Conservation (phyloP, 2,797 vertebrate species). For the Karalla daura region DNA sequence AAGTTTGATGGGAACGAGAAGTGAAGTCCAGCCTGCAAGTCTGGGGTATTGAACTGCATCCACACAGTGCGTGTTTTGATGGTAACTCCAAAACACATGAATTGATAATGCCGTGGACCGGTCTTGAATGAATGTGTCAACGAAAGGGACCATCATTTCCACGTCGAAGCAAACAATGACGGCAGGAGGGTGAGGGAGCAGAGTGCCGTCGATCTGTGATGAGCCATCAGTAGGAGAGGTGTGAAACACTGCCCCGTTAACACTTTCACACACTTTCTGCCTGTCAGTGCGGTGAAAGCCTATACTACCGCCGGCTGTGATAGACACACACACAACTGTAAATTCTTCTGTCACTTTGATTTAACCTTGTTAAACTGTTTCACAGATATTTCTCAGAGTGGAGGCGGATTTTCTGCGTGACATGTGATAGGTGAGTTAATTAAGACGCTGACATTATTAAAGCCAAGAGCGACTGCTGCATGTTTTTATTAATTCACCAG, state of each 20-base stretch:
- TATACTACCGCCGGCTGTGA: conserved; percentile 38
- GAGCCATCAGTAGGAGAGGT: conserved; percentile 46
- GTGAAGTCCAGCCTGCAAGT: conserved; percentile 45
- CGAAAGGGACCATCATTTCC: conserved; percentile 19
- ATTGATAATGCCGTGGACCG: conserved; percentile 25
- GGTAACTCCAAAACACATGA: conserved; percentile 37
- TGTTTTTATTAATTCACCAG: conserved; percentile 78
- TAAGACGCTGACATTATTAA: conserved; percentile 80
- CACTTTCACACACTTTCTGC: conserved; percentile 63
- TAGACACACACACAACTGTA: conserved; percentile 12
- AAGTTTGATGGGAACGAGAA: conserved; percentile 55
- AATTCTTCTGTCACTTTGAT: conserved; percentile 65
- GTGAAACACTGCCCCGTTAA: conserved; percentile 70
- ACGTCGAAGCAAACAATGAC: conserved; percentile 32
- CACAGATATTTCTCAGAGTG: conserved; percentile 46
- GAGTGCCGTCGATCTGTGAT: conserved; percentile 41
- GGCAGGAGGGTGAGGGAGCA: conserved; percentile 22
- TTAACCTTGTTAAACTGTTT: conserved; percentile 67
- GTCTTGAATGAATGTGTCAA: conserved; percentile 40
- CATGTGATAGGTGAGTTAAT: conserved; percentile 71
- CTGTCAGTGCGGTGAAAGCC: conserved; percentile 59
- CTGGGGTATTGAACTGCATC: conserved; percentile 20
- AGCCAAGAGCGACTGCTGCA: conserved; percentile 51
- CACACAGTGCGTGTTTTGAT: background rate
- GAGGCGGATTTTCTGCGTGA: conserved; percentile 53